A percentile compares a stretch with the other conserved stretches of the same genome.
Evolutionary conservation across 2,888 invertebrate species (phyloP).

Genomic region (Acleris literana): DNA sequence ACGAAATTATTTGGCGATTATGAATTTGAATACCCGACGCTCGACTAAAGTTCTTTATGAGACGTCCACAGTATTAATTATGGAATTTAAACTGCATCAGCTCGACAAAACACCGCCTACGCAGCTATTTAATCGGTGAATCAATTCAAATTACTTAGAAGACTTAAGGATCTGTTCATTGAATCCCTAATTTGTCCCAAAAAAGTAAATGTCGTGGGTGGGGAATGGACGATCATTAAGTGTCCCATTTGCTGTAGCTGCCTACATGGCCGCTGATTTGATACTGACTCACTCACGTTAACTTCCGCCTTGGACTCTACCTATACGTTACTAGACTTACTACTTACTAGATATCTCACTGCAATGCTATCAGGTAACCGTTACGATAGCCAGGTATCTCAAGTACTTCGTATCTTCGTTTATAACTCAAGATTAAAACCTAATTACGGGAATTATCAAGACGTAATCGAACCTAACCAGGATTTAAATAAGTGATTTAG

Average conservation of each 20-base stretch:
- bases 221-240: conserved; percentile 42
- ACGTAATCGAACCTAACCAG: conserved; percentile 14
- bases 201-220: conserved; percentile 46
- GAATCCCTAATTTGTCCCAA: conserved; percentile 35
- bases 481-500: conserved; percentile 8
- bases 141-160: conserved; percentile 37
- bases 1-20: no score
- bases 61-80: neutral
- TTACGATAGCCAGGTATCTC: neutral
- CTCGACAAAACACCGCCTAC: conserved; percentile 18
- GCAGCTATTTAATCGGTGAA: conserved; percentile 21
- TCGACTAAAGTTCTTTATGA: neutral
- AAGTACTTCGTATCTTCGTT: neutral
- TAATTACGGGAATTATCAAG: neutral
- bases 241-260: conserved; percentile 47
- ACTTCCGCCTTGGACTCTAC: conserved; percentile 38
- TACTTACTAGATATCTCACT: neutral
- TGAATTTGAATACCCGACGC: no score
- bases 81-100: neutral
- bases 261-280: conserved; percentile 13
- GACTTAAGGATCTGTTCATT: conserved; percentile 32
- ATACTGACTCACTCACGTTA: conserved; percentile 48
- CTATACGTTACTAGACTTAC: neutral
- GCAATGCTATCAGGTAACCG: conserved; percentile 9
- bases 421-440: neutral